A percentile compares a stretch with the other conserved stretches of the same genome.
These are phyloP conservation scores for Tympanoctomys barrerae DNA, from an alignment of 2,797 vertebrate genomes.

Conservation along the genomic window DNA sequence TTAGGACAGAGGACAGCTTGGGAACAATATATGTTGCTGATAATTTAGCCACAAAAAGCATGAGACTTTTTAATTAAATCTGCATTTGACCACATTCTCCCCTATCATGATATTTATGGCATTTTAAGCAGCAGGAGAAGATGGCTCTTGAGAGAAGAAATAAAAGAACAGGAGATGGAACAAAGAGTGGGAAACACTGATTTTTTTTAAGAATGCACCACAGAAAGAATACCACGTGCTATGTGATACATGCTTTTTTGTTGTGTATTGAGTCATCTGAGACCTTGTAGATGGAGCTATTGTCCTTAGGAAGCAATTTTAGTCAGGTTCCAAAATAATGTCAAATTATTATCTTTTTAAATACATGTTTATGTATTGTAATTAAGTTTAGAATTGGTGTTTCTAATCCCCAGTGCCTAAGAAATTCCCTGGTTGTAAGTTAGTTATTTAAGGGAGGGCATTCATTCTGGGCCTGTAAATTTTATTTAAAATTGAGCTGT, in stretches of 20 bases:
- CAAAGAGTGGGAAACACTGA: slow-evolving; percentile 50
- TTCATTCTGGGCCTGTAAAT: slow-evolving; percentile 76
- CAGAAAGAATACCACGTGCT: slow-evolving; percentile 42
- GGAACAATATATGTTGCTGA: slow-evolving; percentile 54
- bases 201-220: slow-evolving; percentile 6
- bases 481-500: slow-evolving; percentile 79
- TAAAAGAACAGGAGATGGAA: slow-evolving; percentile 16
- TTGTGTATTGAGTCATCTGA: slow-evolving; percentile 61
- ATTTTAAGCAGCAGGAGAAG: slow-evolving; percentile 63
- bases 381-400: slow-evolving; percentile 75
- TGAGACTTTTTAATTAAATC: slow-evolving; percentile 75
- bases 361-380: slow-evolving; percentile 78
- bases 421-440: slow-evolving; percentile 73
- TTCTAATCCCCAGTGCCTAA: slow-evolving; percentile 71
- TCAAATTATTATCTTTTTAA: slow-evolving; percentile 83
- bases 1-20: slow-evolving; percentile 48
- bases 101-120: slow-evolving; percentile 65
- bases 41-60: slow-evolving; percentile 65
- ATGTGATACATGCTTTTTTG: slow-evolving; percentile 50
- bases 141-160: slow-evolving; percentile 65
- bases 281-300: slow-evolving; percentile 45
- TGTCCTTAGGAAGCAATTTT: slow-evolving; percentile 81
- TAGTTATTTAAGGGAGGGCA: slow-evolving; percentile 67
- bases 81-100: slow-evolving; percentile 48
- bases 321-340: slow-evolving; percentile 80